phyloP scores from a whole-genome alignment of 2,797 vertebrate species.

The Simalia tracyae region DNA sequence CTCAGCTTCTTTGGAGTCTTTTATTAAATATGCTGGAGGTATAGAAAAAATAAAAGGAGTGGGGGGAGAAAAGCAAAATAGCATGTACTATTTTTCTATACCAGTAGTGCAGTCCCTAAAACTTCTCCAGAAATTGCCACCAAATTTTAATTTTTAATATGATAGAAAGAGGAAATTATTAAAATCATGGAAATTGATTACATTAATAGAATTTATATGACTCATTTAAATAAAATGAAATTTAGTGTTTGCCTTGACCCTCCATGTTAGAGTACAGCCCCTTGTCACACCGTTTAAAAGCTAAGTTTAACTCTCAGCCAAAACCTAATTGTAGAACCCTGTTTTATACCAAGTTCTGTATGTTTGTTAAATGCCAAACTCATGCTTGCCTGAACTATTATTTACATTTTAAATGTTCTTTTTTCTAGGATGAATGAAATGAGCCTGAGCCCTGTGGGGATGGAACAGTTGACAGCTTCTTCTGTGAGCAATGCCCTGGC shows the following conservation, averaged over 20 bases:
- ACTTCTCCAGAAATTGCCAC: not conserved
- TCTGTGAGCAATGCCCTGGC: constrained; percentile 84
- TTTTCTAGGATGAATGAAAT: constrained; percentile 93
- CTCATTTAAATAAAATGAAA: not conserved
- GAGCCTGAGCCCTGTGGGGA: constrained; percentile 95
- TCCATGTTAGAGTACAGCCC: not conserved
- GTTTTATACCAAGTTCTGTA: not conserved
- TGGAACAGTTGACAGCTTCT: constrained; percentile 94
- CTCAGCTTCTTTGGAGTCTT: not conserved
- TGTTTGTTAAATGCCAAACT: not conserved
- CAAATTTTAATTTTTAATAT: not conserved
- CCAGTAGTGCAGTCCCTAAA: not conserved
- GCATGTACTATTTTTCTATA: not conserved
- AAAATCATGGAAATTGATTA: not conserved
- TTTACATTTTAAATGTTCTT: not conserved
- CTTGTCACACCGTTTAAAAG: not conserved
- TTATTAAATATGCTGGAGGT: not conserved
- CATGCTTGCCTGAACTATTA: not conserved
- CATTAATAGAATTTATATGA: not conserved
- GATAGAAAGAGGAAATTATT: not conserved
- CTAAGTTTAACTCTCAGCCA: no score
- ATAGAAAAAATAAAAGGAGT: not conserved
- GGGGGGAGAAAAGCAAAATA: not conserved
- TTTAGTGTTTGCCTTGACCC: not conserved
- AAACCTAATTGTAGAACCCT: not conserved